Conservation (phyloP, 2,888 invertebrate genomes). For the Cheilosia pagana region DNA sequence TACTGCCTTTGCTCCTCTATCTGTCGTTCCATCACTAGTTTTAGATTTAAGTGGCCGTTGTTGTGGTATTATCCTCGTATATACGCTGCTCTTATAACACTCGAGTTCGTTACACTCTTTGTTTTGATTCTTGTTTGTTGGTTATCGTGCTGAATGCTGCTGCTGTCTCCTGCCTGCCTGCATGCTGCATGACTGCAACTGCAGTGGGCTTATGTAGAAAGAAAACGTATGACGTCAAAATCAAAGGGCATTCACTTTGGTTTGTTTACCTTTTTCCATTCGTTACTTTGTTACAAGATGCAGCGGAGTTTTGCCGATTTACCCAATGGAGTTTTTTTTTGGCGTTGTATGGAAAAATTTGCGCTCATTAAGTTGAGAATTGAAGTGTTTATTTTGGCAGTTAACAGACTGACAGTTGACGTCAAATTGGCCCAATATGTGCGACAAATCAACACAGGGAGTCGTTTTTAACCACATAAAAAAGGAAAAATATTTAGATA, state of each 20-base stretch:
- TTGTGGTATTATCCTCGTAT: constrained; percentile 53
- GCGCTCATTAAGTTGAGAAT: neutral
- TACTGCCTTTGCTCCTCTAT: neutral
- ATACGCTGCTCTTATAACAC: constrained; percentile 4
- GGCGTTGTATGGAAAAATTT: neutral
- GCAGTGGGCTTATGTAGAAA: neutral
- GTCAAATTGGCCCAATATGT: neutral
- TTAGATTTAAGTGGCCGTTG: constrained; percentile 55
- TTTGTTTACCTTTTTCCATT: constrained; percentile 59
- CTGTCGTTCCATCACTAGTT: neutral
- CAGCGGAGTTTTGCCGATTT: neutral
- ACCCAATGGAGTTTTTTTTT: neutral
- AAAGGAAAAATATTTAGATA: too few species aligned
- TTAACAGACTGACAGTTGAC: constrained; percentile 3
- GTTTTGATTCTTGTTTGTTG: constrained; percentile 71
- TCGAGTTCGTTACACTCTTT: constrained; percentile 71
- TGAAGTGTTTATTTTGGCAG: neutral
- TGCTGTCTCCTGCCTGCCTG: constrained; percentile 8
- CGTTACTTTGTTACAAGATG: neutral
- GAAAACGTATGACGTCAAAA: constrained; percentile 54
- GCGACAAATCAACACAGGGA: too few species aligned
- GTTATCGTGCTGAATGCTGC: constrained; percentile 10
- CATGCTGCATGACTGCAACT: constrained; percentile 4
- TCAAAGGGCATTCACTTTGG: constrained; percentile 65
- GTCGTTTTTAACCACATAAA: too few species aligned